These are phyloP conservation scores for Andrena marginata DNA, from an alignment of 2,888 invertebrate genomes.

Conservation along the genomic window DNA sequence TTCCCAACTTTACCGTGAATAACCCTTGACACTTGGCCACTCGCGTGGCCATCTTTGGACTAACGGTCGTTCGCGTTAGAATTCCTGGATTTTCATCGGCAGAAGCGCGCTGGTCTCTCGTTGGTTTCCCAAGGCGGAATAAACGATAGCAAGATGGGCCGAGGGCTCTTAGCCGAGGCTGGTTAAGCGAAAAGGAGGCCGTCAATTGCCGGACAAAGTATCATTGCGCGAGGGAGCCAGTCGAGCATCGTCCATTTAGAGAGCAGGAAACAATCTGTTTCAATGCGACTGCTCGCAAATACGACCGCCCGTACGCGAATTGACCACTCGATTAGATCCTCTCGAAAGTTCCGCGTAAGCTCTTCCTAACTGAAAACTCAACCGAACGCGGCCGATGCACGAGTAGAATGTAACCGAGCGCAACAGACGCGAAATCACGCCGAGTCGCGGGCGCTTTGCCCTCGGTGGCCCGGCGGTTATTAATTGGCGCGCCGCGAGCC, in stretches of 20 bases:
- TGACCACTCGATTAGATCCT: not conserved
- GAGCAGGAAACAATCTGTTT: constrained; percentile 83
- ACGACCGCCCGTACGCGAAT: not conserved
- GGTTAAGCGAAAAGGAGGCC: constrained; percentile 26
- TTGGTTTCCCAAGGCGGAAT: not conserved
- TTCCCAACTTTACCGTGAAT: not conserved
- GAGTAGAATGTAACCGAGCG: not conserved
- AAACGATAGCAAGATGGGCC: not conserved
- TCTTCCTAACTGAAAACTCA: not conserved
- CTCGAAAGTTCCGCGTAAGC: constrained; percentile 3
- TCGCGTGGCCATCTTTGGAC: not conserved
- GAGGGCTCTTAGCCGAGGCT: not conserved
- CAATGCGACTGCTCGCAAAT: constrained; percentile 72
- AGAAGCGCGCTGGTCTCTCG: not conserved
- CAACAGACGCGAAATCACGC: not conserved
- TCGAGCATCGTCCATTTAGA: constrained; percentile 65
- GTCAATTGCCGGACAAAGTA: constrained; percentile 15
- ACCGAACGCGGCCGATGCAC: not conserved
- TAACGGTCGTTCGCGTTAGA: not conserved
- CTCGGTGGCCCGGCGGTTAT: not conserved
- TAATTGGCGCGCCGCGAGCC: constrained; percentile 64
- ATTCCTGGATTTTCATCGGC: constrained; percentile 2
- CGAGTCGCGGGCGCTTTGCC: not conserved
- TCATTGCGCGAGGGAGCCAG: constrained; percentile 16
- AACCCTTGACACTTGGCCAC: not conserved